Evolutionary conservation across 2,113 vertebrate genomes (phyloP).

Genomic region (Caloenas nicobarica): DNA sequence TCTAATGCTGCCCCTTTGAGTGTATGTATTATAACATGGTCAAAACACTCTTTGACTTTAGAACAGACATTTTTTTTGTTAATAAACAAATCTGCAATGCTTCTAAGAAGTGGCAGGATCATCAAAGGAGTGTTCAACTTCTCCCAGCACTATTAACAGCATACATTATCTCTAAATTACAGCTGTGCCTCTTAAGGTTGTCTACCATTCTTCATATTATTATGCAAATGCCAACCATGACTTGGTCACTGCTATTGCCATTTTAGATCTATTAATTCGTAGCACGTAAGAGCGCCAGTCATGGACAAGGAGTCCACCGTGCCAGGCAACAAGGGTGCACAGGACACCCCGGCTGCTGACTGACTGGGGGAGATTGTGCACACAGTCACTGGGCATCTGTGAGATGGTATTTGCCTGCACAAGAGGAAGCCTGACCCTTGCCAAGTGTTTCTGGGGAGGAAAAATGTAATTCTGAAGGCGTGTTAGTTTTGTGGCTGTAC

Average conservation of each 20-base stretch:
- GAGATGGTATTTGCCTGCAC: background rate
- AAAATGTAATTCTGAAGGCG: background rate
- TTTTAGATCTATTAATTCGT: background rate
- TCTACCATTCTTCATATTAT: background rate
- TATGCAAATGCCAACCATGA: background rate
- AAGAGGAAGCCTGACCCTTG: background rate
- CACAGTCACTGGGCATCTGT: rapidly evolving
- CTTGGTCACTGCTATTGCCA: background rate
- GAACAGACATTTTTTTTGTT: background rate
- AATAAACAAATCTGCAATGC: background rate
- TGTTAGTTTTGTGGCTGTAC: background rate
- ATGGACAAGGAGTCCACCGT: background rate
- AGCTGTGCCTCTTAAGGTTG: background rate
- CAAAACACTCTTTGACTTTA: background rate
- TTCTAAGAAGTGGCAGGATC: background rate
- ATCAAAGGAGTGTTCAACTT: background rate
- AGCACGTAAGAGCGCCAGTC: background rate
- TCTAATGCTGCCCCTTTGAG: background rate
- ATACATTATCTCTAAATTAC: background rate
- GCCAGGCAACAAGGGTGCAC: background rate
- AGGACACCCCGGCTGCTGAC: rapidly evolving
- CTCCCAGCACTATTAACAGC: background rate
- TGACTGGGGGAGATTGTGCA: background rate
- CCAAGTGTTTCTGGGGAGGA: background rate
- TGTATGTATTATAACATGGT: background rate